Evolutionary conservation across 1,140 invertebrate genomes (phyloP).

Genomic region (Bombus fervidus): DNA sequence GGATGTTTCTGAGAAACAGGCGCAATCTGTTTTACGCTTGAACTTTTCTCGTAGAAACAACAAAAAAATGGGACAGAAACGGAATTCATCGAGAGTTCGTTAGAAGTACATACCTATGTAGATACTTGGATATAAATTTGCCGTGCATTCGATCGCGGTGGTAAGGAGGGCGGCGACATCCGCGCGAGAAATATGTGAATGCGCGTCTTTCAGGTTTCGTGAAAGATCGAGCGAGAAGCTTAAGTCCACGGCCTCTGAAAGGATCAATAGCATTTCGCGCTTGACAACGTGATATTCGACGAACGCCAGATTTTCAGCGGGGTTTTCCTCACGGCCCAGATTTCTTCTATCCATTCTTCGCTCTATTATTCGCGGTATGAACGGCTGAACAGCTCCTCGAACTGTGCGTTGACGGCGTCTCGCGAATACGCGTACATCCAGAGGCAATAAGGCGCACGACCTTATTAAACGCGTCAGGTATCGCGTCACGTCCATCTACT

Average conservation of each 20-base stretch:
- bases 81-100: background rate
- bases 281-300: conserved; percentile 7
- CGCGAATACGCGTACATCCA: background rate
- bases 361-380: conserved; percentile 14
- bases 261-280: conserved; percentile 23
- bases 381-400: background rate
- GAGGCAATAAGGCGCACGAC: conserved; percentile 44
- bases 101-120: no score
- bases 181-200: background rate
- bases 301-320: background rate
- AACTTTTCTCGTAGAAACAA: background rate
- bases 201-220: background rate
- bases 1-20: no score
- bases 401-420: conserved; percentile 11
- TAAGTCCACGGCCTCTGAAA: background rate
- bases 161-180: background rate
- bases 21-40: background rate
- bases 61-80: background rate
- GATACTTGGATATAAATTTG: background rate
- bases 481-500: background rate
- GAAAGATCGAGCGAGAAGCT: conserved; percentile 10
- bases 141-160: background rate
- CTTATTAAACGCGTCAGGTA: conserved; percentile 54
- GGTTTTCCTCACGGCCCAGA: background rate
- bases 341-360: background rate